These are phyloP conservation scores for Xenopus petersii DNA, from an alignment of 2,797 vertebrate genomes.

Conservation along the genomic window DNA sequence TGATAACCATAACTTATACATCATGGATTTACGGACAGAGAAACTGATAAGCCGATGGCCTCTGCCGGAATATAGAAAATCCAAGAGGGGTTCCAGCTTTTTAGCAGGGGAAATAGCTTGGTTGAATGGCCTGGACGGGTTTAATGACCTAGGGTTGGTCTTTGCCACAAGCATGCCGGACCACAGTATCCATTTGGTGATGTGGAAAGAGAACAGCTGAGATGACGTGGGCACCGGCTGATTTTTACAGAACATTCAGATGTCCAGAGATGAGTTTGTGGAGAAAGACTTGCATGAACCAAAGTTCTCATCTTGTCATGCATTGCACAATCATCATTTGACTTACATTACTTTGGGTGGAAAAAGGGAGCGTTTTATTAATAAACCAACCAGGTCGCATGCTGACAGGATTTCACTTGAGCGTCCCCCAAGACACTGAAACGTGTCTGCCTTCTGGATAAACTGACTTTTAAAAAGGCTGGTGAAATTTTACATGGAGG, in stretches of 20 bases:
- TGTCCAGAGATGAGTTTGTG: conserved; percentile 51
- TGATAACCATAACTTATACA: conserved; percentile 92
- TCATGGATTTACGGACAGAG: conserved; percentile 97
- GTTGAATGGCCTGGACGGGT: conserved; percentile 90
- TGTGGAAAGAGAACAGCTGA: conserved; percentile 96
- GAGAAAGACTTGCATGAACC: conserved; percentile 82
- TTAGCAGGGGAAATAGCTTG: conserved; percentile 90
- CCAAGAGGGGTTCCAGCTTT: conserved; percentile 96
- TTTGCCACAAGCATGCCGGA: conserved; percentile 99
- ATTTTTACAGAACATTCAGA: conserved; percentile 53
- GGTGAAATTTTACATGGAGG: background rate
- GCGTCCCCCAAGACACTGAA: too few relatives aligned
- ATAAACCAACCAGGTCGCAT: conserved; percentile 54
- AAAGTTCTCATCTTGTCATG: conserved; percentile 76
- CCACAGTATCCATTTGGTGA: conserved; percentile 97
- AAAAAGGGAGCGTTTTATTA: conserved; percentile 53
- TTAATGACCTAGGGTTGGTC: conserved; percentile 90
- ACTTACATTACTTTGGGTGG: conserved; percentile 52
- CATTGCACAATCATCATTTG: conserved; percentile 71
- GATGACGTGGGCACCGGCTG: conserved; percentile 22
- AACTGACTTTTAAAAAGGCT: background rate
- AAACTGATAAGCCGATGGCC: conserved; percentile 91
- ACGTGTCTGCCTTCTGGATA: background rate
- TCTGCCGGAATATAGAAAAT: conserved; percentile 93
- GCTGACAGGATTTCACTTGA: conserved; percentile 55